Conservation (phyloP, 2,888 invertebrate genomes). For the Diarsia rubi region DNA sequence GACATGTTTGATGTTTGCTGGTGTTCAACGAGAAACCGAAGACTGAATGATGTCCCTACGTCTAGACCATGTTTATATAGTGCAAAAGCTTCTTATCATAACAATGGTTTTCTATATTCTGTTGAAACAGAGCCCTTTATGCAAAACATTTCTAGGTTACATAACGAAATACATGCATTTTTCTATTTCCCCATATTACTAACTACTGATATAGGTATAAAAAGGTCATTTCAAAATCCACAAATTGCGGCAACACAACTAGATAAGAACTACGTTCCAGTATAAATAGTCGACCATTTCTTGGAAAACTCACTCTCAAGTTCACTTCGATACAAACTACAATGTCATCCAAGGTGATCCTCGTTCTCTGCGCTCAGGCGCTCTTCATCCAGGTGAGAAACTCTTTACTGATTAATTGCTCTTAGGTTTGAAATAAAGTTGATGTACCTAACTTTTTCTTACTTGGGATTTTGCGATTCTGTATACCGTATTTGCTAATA, state of each 20-base stretch:
- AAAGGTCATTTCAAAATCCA: background rate
- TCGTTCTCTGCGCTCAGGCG: background rate
- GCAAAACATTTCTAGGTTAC: background rate
- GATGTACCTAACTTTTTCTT: too few relatives aligned
- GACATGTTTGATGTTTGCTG: background rate
- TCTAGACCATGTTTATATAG: background rate
- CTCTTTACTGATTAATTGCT: too few relatives aligned
- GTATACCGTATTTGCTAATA: too few relatives aligned
- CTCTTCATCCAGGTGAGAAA: conserved; percentile 7
- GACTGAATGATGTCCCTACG: background rate
- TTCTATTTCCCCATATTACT: background rate
- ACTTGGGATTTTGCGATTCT: too few relatives aligned
- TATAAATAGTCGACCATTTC: background rate
- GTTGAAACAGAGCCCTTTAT: background rate
- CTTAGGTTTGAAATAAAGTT: too few relatives aligned
- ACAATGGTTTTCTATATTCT: background rate
- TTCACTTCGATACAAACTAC: background rate
- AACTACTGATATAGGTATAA: background rate
- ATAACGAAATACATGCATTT: background rate
- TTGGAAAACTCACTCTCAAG: background rate
- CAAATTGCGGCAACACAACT: background rate
- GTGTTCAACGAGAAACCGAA: background rate
- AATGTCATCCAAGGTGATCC: background rate
- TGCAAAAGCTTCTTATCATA: background rate
- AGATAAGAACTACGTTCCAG: background rate